A percentile compares a stretch with the other conserved stretches of the same genome.
phyloP scores from a whole-genome alignment of 1,140 invertebrate genomes.

The Drosophila kepulauana region DNA sequence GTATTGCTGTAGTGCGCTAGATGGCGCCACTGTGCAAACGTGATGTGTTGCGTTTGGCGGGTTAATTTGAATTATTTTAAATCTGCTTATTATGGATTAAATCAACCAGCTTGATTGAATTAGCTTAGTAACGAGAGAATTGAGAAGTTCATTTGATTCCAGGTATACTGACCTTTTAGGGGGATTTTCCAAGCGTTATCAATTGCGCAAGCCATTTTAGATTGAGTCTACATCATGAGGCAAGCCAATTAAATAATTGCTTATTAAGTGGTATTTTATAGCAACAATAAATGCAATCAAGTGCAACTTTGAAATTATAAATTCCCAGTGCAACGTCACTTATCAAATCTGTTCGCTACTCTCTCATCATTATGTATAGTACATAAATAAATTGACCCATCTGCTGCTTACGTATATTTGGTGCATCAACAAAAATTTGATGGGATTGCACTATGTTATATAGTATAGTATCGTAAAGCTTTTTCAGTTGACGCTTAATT shows the following conservation, averaged over 20 bases:
- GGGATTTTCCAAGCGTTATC: not conserved
- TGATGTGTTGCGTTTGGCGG: not conserved
- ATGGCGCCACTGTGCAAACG: slow-evolving; percentile 2
- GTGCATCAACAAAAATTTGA: not conserved
- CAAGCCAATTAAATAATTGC: slow-evolving; percentile 7
- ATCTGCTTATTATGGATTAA: not conserved
- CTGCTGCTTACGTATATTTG: slow-evolving; percentile 1
- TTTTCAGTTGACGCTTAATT: slow-evolving; percentile 26
- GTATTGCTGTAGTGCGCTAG: not conserved
- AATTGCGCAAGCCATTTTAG: not conserved
- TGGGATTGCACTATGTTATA: not conserved
- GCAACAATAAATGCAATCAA: slow-evolving; percentile 1
- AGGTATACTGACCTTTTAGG: not conserved
- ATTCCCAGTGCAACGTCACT: slow-evolving; percentile 16
- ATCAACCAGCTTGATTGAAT: too few relatives aligned
- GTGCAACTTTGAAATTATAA: slow-evolving; percentile 22
- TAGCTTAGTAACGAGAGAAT: too few relatives aligned
- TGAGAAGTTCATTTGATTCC: too few relatives aligned
- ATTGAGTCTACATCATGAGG: not conserved
- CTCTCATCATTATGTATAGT: not conserved
- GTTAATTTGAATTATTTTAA: not conserved
- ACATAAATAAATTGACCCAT: slow-evolving; percentile 1
- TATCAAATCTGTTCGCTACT: slow-evolving; percentile 15
- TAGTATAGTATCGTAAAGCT: not conserved
- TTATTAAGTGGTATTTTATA: not conserved